phyloP scores from a whole-genome alignment of 2,888 invertebrate genomes.

The Tinea semifulvella region DNA sequence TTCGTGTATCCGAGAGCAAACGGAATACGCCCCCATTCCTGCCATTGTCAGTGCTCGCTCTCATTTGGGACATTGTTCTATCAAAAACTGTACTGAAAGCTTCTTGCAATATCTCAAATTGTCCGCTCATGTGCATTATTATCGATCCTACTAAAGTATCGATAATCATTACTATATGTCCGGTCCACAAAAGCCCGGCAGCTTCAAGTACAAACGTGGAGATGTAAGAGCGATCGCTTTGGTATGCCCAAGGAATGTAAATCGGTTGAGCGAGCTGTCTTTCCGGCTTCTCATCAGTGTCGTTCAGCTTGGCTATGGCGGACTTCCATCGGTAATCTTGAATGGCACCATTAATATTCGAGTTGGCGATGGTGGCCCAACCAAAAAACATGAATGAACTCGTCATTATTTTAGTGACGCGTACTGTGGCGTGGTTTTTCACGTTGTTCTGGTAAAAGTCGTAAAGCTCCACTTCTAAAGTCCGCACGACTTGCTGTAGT shows the following conservation, averaged over 20 bases:
- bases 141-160: constrained; percentile 55
- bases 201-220: constrained; percentile 48
- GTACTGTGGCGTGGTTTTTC: constrained; percentile 37
- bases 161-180: constrained; percentile 55
- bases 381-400: constrained; percentile 49
- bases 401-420: constrained; percentile 38
- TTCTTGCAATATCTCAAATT: constrained; percentile 45
- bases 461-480: constrained; percentile 41
- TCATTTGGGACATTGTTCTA: constrained; percentile 36
- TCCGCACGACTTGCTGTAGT: constrained; percentile 47
- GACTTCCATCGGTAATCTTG: constrained; percentile 48
- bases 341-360: constrained; percentile 44
- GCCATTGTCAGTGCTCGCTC: constrained; percentile 24
- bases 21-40: constrained; percentile 15
- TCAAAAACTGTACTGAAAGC: constrained; percentile 45
- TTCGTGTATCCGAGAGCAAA: constrained; percentile 14
- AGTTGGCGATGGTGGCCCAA: constrained; percentile 52
- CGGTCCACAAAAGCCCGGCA: constrained; percentile 52
- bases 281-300: constrained; percentile 29
- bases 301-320: constrained; percentile 34
- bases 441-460: constrained; percentile 44
- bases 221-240: constrained; percentile 39
- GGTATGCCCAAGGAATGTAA: constrained; percentile 57
- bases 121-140: constrained; percentile 53
- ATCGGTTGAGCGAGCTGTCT: constrained; percentile 53